These are phyloP conservation scores for Crotalus horridus DNA, from an alignment of 2,113 vertebrate species.

Conservation along the genomic window DNA sequence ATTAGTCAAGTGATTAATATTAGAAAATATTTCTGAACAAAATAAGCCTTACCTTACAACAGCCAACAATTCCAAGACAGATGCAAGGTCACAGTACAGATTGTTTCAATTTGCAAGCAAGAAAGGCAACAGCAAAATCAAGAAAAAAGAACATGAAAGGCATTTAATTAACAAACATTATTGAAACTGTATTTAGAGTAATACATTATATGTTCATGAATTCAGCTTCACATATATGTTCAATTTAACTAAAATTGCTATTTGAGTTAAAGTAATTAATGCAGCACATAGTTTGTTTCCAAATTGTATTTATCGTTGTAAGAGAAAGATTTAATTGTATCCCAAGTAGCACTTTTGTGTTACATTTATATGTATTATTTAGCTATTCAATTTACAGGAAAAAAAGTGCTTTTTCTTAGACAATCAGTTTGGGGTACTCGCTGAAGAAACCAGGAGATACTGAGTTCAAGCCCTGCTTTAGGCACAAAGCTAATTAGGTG, in stretches of 20 bases:
- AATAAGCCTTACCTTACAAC: constrained; percentile 98
- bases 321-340: constrained; percentile 12
- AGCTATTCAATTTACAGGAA: neutral
- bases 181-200: constrained; percentile 2
- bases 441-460: neutral
- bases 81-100: constrained; percentile 48
- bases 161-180: constrained; percentile 87
- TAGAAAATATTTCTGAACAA: constrained; percentile 66
- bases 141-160: constrained; percentile 79
- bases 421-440: neutral
- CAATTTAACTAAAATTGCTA: neutral
- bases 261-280: neutral
- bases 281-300: neutral
- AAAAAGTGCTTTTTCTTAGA: neutral
- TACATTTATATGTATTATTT: constrained; percentile 3
- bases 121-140: constrained; percentile 65
- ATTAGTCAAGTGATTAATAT: constrained; percentile 52
- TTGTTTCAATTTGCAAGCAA: constrained; percentile 56
- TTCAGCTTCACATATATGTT: constrained; percentile 15
- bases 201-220: neutral
- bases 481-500: neutral
- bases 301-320: constrained; percentile 15
- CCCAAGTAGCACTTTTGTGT: constrained; percentile 8
- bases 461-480: neutral
- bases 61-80: constrained; percentile 84